These are phyloP conservation scores for Cephus spinipes DNA, from an alignment of 2,888 invertebrate species.

Conservation along the genomic window DNA sequence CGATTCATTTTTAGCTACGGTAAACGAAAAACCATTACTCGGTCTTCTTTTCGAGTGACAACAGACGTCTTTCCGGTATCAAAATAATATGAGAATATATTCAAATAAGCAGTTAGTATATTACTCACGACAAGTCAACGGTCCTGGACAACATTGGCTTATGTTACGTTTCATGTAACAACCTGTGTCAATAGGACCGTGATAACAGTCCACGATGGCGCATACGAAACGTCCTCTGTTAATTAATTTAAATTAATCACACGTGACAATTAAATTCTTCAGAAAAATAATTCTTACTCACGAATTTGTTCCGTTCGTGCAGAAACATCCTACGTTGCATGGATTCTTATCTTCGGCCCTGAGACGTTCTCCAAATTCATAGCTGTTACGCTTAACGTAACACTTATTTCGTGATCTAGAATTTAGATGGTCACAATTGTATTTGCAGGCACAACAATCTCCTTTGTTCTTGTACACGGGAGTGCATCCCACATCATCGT, in stretches of 20 bases:
- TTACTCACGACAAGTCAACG: conserved; percentile 49
- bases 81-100: background rate
- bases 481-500: conserved; percentile 43
- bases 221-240: conserved; percentile 44
- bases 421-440: conserved; percentile 47
- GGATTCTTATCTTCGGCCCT: conserved; percentile 43
- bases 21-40: background rate
- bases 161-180: conserved; percentile 34
- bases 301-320: conserved; percentile 13
- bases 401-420: conserved; percentile 42
- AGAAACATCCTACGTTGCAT: conserved; percentile 47
- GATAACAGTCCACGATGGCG: conserved; percentile 42
- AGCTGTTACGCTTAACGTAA: conserved; percentile 44
- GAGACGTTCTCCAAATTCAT: conserved; percentile 41
- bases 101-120: background rate
- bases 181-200: conserved; percentile 1
- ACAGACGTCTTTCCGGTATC: background rate
- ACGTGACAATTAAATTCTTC: background rate
- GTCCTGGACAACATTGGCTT: conserved; percentile 37
- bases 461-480: conserved; percentile 41
- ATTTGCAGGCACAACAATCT: conserved; percentile 47
- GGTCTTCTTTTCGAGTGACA: background rate
- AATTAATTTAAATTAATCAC: background rate
- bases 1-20: conserved; percentile 36
- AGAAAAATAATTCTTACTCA: background rate